Conservation (phyloP, 2,888 invertebrate genomes). For the Anthrax anthrax region DNA sequence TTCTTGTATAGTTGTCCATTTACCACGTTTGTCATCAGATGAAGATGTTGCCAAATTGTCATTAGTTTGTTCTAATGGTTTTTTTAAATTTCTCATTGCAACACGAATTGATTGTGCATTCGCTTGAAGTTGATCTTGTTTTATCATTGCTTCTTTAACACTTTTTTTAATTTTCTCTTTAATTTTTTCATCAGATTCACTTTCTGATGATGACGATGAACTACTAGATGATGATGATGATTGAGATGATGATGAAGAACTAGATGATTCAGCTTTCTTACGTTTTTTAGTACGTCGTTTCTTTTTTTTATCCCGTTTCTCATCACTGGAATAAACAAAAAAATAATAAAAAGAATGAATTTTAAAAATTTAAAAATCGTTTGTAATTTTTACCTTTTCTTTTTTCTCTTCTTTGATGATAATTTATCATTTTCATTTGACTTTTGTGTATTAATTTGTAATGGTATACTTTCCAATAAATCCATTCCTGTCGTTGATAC, state of each 20-base stretch:
- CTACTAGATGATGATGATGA: slow-evolving; percentile 19
- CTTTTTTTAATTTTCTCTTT: slow-evolving; percentile 4
- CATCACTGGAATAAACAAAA: slow-evolving; percentile 15
- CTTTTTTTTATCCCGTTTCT: slow-evolving; percentile 38
- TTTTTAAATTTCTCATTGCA: slow-evolving; percentile 46
- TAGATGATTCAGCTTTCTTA: slow-evolving; percentile 22
- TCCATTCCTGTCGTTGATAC: slow-evolving; percentile 19
- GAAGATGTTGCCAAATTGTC: slow-evolving; percentile 20
- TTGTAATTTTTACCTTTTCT: slow-evolving; percentile 36
- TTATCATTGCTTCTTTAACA: slow-evolving; percentile 8
- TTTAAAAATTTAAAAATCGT: not conserved
- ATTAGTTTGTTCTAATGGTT: slow-evolving; percentile 28
- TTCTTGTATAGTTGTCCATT: slow-evolving; percentile 37
- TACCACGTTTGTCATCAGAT: slow-evolving; percentile 31
- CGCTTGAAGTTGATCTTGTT: slow-evolving; percentile 13
- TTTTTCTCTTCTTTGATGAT: slow-evolving; percentile 37
- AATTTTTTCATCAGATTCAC: slow-evolving; percentile 12
- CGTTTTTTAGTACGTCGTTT: slow-evolving; percentile 37
- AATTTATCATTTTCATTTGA: slow-evolving; percentile 36
- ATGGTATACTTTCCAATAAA: slow-evolving; percentile 13
- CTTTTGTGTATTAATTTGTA: slow-evolving; percentile 12
- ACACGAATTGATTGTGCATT: slow-evolving; percentile 46
- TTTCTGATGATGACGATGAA: slow-evolving; percentile 17
- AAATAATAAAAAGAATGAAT: not conserved
- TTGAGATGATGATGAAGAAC: slow-evolving; percentile 17